phyloP scores from a whole-genome alignment of 2,797 vertebrate genomes.

The Numenius phaeopus region DNA sequence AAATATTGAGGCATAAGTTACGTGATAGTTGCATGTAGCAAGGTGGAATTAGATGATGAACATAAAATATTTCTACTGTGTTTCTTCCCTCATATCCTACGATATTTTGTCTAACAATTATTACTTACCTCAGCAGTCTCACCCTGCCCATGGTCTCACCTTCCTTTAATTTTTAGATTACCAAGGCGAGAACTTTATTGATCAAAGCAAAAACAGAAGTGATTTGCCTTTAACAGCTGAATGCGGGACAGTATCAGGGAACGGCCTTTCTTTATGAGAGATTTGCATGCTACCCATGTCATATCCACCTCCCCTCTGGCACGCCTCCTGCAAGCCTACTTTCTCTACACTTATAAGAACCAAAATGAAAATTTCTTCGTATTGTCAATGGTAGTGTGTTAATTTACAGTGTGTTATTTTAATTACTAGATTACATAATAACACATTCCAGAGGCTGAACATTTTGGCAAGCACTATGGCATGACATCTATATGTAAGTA shows the following conservation, averaged over 20 bases:
- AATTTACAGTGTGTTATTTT: background rate
- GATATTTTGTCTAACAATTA: background rate
- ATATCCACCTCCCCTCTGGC: background rate
- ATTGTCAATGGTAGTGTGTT: background rate
- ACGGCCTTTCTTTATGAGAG: background rate
- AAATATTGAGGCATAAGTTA: too few relatives aligned
- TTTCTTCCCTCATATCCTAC: background rate
- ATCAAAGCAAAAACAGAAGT: background rate
- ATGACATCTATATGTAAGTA: background rate
- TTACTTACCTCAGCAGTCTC: background rate
- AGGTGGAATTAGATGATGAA: background rate
- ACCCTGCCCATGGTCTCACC: background rate
- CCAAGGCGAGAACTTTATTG: background rate
- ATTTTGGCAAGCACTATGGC: background rate
- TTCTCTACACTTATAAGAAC: background rate
- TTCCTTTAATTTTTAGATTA: background rate
- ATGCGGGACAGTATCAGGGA: background rate
- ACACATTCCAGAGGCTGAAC: background rate
- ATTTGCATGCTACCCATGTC: background rate
- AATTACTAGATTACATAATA: background rate
- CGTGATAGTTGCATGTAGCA: background rate
- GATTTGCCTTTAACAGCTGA: background rate
- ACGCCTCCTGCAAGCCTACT: fast-evolving
- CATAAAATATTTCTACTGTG: fast-evolving
- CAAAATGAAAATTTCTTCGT: background rate